Conservation (phyloP, 2,113 vertebrate species). For the Microcebus jonahi region DNA sequence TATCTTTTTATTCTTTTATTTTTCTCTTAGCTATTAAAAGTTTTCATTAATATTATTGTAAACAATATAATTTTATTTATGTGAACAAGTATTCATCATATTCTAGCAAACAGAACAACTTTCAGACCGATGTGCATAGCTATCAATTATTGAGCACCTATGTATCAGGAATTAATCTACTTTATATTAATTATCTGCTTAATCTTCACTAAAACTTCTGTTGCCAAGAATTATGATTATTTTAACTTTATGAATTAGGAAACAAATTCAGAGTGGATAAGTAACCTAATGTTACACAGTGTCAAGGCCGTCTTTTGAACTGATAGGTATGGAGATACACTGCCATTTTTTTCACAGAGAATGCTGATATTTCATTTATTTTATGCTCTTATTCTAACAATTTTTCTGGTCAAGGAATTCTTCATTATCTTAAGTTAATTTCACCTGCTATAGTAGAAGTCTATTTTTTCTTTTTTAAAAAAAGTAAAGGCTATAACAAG, state of each 20-base stretch:
- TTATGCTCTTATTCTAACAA: background rate
- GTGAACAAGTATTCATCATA: background rate
- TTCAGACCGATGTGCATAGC: background rate
- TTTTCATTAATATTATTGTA: background rate
- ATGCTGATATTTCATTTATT: background rate
- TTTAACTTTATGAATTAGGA: slow-evolving; percentile 4
- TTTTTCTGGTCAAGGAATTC: background rate
- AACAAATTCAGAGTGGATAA: background rate
- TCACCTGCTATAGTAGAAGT: background rate
- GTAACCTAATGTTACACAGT: background rate
- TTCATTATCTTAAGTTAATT: background rate
- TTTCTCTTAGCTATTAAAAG: background rate
- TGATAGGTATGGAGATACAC: background rate
- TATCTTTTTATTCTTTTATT: background rate
- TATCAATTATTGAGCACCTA: background rate
- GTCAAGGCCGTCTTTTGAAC: background rate
- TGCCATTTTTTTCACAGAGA: background rate
- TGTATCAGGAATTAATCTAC: background rate
- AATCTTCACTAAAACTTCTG: background rate
- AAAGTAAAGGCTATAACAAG: background rate
- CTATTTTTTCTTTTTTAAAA: background rate
- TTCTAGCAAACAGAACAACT: background rate
- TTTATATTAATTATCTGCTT: background rate
- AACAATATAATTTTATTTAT: background rate
- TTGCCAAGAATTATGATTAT: background rate